Conservation (phyloP, 2,888 invertebrate species). For the Trypoxylon attenuatum region DNA sequence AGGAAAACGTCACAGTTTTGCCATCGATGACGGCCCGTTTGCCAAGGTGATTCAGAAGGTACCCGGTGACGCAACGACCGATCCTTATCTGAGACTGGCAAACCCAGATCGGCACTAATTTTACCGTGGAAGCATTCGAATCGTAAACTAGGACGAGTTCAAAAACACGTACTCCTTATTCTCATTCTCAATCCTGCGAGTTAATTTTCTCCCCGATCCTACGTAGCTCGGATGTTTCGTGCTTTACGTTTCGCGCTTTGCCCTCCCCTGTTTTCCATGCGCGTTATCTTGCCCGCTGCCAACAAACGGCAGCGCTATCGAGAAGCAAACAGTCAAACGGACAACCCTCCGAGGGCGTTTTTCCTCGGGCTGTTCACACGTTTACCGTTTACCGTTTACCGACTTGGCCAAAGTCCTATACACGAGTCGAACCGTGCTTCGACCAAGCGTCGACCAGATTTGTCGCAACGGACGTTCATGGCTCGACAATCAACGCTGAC, state of each 20-base stretch:
- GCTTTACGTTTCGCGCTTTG: background rate
- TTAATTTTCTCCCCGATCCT: too few relatives aligned
- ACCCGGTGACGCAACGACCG: slow-evolving; percentile 26
- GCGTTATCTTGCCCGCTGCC: slow-evolving; percentile 41
- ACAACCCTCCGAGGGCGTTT: slow-evolving; percentile 45
- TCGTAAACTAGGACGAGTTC: too few relatives aligned
- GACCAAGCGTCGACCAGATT: too few relatives aligned
- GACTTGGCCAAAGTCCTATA: too few relatives aligned
- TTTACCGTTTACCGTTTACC: too few relatives aligned
- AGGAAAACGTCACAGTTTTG: slow-evolving; percentile 23
- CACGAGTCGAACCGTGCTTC: too few relatives aligned
- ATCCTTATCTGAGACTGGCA: slow-evolving; percentile 1
- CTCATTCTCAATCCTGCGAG: too few relatives aligned
- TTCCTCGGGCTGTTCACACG: slow-evolving; percentile 1
- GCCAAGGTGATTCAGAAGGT: slow-evolving; percentile 47
- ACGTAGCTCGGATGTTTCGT: background rate
- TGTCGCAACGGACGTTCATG: too few relatives aligned
- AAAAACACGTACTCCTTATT: too few relatives aligned
- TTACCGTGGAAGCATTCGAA: too few relatives aligned
- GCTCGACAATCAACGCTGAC: too few relatives aligned
- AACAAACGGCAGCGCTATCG: slow-evolving; percentile 61
- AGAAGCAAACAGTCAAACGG: slow-evolving; percentile 63
- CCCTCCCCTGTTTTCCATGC: slow-evolving; percentile 11
- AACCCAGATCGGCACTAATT: too few relatives aligned
- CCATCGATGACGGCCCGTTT: slow-evolving; percentile 36